phyloP scores from a whole-genome alignment of 2,888 invertebrate species.

The Aporophyla nigra region DNA sequence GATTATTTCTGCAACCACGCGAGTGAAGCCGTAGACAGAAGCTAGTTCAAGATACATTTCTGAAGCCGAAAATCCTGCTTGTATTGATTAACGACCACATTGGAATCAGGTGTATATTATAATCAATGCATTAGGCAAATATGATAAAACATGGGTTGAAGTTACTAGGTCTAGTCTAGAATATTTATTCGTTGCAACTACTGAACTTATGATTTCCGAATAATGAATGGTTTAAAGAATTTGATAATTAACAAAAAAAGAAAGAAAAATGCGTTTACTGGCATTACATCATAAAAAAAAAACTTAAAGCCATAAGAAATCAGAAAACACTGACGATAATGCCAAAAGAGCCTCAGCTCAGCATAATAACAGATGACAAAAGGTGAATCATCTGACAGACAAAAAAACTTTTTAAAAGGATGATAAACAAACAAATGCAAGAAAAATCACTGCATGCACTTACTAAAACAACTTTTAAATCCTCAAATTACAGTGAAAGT shows the following conservation, averaged over 20 bases:
- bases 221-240: neutral
- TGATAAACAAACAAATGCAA: conserved; percentile 20
- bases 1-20: too few relatives aligned
- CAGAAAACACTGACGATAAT: neutral
- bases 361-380: neutral
- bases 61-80: neutral
- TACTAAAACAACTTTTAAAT: conserved; percentile 26
- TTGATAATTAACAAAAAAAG: neutral
- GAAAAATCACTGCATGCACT: conserved; percentile 1
- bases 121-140: neutral
- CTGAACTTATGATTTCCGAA: neutral
- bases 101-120: neutral
- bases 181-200: neutral
- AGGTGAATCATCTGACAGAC: too few relatives aligned
- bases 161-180: neutral
- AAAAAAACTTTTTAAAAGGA: conserved; percentile 29
- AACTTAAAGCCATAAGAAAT: neutral
- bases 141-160: neutral
- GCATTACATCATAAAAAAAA: neutral
- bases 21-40: too few relatives aligned
- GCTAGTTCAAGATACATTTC: neutral
- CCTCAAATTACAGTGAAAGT: conserved; percentile 46
- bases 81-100: neutral
- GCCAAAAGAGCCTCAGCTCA: neutral
- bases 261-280: too few relatives aligned